Evolutionary conservation across 2,888 invertebrate species (phyloP), one percentile per base, ranked within the genome.

Genomic region (Mechanitis messenoides): DNA sequence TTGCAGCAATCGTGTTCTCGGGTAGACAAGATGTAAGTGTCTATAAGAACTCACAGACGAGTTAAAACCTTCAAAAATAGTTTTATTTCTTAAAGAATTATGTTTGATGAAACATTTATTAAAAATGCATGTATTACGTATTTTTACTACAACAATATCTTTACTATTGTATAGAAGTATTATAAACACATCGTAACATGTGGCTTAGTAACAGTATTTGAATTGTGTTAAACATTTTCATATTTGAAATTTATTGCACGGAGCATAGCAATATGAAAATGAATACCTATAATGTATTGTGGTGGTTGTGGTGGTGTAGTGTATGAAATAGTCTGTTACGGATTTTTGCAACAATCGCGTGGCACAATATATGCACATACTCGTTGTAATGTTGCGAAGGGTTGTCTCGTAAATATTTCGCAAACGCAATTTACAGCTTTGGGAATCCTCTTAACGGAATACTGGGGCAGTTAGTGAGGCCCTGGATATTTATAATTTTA

Each of bases 391-490:
- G 84, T 84, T 80, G 77, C 84, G 80, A 81, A 84, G 80, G 81
- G 81, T 82, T 85, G 87, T 86, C 87, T 87, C 88, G 86, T 89
- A 89, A 89, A 88, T 87, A 87, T 87, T 85, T 85, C 83, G 80
- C 73, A 77, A 77, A 85, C 84, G 82, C 85, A 87, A 89, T 89
- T 87, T 87, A 88, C 87, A 79, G 85, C 85, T 82, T 83, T 83
- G 83, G 82, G 83, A 86, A 85, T 87, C 85, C 87, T 87, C 87
- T 88, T 88, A 86, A 86, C 86, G 84, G 81, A 84, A 84, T 84
- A 85, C 83, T 80, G 78, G 80, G 83, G 84, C 83, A 84, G 85
- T 87, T 85, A 87, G 87, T 85, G 81, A 81, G 77, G 79, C 75
- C 74, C 77, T 72, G 80, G 75, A 81, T 82, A 83, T 85, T 84